Evolutionary conservation across 2,888 invertebrate species (phyloP).

Genomic region (Agrotis segetum): DNA sequence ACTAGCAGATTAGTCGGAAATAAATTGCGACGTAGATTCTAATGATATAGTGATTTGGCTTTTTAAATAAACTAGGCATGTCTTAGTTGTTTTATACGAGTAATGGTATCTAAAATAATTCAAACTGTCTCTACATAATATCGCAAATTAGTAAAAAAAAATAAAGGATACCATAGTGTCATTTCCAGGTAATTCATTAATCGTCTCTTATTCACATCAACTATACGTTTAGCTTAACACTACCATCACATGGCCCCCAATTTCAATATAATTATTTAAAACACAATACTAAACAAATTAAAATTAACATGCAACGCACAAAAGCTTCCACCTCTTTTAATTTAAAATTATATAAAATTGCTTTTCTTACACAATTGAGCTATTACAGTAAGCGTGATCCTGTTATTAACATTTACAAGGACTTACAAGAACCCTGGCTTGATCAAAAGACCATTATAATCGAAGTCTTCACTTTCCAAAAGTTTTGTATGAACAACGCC

Average conservation of each 20-base stretch:
- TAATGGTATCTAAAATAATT: too few relatives aligned
- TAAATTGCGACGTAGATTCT: neutral
- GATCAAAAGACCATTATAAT: slow-evolving; percentile 68
- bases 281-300: slow-evolving; percentile 49
- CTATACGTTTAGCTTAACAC: slow-evolving; percentile 14
- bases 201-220: slow-evolving; percentile 13
- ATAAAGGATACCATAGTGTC: neutral
- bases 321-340: slow-evolving; percentile 26
- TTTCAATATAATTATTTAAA: slow-evolving; percentile 42
- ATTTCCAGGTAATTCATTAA: slow-evolving; percentile 3
- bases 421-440: slow-evolving; percentile 29
- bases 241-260: slow-evolving; percentile 18
- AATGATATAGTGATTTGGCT: neutral
- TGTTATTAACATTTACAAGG: slow-evolving; percentile 53
- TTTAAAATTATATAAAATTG: slow-evolving; percentile 39
- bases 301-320: slow-evolving; percentile 43
- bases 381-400: slow-evolving; percentile 41
- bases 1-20: neutral
- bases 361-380: slow-evolving; percentile 51
- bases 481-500: slow-evolving; percentile 63
- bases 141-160: too few relatives aligned
- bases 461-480: slow-evolving; percentile 74
- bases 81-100: too few relatives aligned
- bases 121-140: too few relatives aligned
- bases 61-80: neutral